Conservation (phyloP, 2,797 vertebrate genomes). For the Sebastes wilsoni region DNA sequence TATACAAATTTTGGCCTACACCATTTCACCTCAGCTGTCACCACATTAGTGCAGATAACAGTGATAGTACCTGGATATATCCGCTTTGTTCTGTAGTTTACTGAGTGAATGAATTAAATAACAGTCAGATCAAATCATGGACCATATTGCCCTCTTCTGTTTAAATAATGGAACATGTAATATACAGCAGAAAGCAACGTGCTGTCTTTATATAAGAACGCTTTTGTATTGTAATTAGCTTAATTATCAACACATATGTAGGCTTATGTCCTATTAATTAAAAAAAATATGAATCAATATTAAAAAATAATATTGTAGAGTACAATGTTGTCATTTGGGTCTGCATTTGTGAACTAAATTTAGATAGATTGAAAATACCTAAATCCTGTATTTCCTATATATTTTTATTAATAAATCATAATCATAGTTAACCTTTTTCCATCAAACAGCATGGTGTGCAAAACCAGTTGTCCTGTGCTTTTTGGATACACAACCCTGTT, state of each 20-base stretch:
- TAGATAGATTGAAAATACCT: background rate
- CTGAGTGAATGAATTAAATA: constrained; percentile 21
- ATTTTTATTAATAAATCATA: background rate
- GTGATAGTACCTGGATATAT: background rate
- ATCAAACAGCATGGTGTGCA: background rate
- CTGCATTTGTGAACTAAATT: background rate
- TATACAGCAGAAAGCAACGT: background rate
- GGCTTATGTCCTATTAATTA: background rate
- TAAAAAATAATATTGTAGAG: background rate
- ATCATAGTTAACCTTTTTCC: background rate
- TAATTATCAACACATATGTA: background rate
- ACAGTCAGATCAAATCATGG: constrained; percentile 36
- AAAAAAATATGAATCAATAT: background rate
- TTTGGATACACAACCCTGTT: background rate
- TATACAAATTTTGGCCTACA: background rate
- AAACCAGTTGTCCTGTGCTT: background rate
- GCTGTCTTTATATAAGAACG: background rate
- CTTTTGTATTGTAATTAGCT: background rate
- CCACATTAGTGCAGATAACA: background rate
- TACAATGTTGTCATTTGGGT: background rate
- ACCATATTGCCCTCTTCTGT: constrained; percentile 77
- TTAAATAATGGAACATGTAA: constrained; percentile 54
- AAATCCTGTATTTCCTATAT: background rate
- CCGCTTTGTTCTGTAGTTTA: constrained; percentile 18
- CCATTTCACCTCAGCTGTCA: background rate